Percentiles rank a stretch among this genome's conserved stretches.
Conservation (phyloP, 2,797 vertebrate genomes). For the Lagorchestes hirsutus region DNA sequence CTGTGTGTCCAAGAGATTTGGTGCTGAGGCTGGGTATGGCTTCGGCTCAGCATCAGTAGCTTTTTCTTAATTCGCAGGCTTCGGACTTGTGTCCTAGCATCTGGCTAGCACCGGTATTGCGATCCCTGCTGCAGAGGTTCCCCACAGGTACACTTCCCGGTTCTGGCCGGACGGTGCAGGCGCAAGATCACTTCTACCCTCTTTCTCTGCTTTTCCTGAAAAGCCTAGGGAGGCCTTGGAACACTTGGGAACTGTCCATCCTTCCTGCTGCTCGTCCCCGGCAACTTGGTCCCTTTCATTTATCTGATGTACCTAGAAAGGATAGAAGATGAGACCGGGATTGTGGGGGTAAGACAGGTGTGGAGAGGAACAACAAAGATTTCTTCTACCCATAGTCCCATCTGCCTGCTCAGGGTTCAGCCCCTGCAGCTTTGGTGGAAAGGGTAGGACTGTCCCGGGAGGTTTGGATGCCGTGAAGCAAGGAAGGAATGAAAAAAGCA, state of each 20-base stretch:
- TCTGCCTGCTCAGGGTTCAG: not conserved
- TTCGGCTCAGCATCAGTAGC: not conserved
- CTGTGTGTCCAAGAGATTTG: not conserved
- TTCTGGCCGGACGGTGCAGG: not conserved
- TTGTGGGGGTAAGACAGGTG: not conserved
- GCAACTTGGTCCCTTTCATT: not conserved
- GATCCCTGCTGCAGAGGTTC: not conserved
- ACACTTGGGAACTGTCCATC: not conserved
- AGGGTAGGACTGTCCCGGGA: not conserved
- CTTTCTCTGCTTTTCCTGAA: not conserved
- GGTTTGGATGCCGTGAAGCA: not conserved
- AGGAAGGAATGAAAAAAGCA: not conserved
- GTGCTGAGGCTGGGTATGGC: not conserved
- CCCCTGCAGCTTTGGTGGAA: not conserved
- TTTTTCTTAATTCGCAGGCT: not conserved
- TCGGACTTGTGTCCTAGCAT: not conserved
- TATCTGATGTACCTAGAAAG: not conserved
- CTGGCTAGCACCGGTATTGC: not conserved
- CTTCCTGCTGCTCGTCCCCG: not conserved
- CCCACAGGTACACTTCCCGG: not conserved
- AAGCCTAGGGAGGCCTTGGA: not conserved
- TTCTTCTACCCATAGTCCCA: not conserved
- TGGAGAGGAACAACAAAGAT: not conserved
- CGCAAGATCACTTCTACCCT: not conserved
- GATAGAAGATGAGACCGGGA: not conserved